Base-by-base conservation (phyloP, 2,888 invertebrate genomes). In the Microctonus hyperodae region DNA sequence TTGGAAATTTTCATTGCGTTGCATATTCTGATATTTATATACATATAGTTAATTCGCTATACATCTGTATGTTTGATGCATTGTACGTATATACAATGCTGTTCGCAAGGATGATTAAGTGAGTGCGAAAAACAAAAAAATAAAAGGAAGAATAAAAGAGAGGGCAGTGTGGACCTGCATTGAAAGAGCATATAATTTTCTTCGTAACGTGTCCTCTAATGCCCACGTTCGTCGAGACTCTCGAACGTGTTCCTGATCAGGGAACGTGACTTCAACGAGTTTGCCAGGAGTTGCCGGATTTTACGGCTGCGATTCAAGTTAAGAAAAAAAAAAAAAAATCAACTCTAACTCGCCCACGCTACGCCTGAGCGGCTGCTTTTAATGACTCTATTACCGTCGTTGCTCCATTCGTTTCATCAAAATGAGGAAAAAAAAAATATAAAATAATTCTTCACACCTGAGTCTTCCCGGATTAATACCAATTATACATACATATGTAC, bases 211-310 rank as follows among this genome's bases (percentile, higher is more conserved):
- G 68, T 69, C 58, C 33, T 59, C 65, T 70, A 69, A 70, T 70
- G 66, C 70, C 67, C 70, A 67, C 64, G 65, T 70, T 67, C 68
- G 59, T 51, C 53, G 68, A 50, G 33, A 64, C 56, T 72, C 40
- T 64, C 63, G 66, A 61, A 72, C 69, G 69, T 72, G 67, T 60
- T 70, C 68, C 64, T 65, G 70, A 67, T 62, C 62, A 62, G 31
- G 35, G 62, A 71, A 61, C 67, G 64, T 69, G 69, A 70, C 67
- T 70, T 71, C 61, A 69, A 66, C 66, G 68, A 67, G 57, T 60
- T 65, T 56, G 22, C 50, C 25, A 64, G 37, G 56, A 65, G 50
- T 58, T 62, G 16, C 31, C 40, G 50, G 48, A 48, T 50, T 66
- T 69, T 66, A 63, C 57, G 28, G 23, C 20, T 44, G 22, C 44